Conservation (phyloP, 2,113 vertebrate species). For the Cephalopholis sonnerati region DNA sequence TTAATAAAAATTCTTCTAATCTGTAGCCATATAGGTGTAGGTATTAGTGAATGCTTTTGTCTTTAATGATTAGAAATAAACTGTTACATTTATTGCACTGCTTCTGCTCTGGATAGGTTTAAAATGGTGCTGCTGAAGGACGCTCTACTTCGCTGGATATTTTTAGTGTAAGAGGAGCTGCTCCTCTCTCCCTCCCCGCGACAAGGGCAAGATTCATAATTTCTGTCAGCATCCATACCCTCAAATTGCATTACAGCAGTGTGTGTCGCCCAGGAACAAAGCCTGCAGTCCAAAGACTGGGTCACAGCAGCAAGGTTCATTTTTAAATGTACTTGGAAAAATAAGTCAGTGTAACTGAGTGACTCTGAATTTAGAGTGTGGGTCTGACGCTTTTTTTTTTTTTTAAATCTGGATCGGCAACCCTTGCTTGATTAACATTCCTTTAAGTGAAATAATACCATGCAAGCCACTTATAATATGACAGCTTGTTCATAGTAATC, state of each 20-base stretch:
- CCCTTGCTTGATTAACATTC: slow-evolving; percentile 11
- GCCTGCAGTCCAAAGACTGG: slow-evolving; percentile 34
- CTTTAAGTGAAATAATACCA: slow-evolving; percentile 29
- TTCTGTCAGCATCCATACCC: slow-evolving; percentile 75
- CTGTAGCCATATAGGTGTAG: neutral
- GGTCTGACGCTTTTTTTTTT: slow-evolving; percentile 2
- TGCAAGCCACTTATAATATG: slow-evolving; percentile 13
- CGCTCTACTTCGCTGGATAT: slow-evolving; percentile 80
- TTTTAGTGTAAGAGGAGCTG: slow-evolving; percentile 82
- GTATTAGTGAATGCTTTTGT: slow-evolving; percentile 41
- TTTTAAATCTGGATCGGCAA: slow-evolving; percentile 15
- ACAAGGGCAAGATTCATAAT: slow-evolving; percentile 81
- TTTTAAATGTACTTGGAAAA: slow-evolving; percentile 23
- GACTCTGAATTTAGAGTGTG: slow-evolving; percentile 21
- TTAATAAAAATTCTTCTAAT: slow-evolving; percentile 11
- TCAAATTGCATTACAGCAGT: slow-evolving; percentile 56
- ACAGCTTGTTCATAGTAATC: slow-evolving; percentile 32
- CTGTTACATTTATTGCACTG: slow-evolving; percentile 20
- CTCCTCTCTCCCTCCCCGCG: slow-evolving; percentile 65
- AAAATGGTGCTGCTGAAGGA: slow-evolving; percentile 70
- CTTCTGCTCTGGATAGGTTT: slow-evolving; percentile 57
- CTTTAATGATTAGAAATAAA: slow-evolving; percentile 17
- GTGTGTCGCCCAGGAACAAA: slow-evolving; percentile 45
- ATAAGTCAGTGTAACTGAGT: slow-evolving; percentile 14
- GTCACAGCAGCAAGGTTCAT: slow-evolving; percentile 38